A percentile compares a stretch with the other conserved stretches of the same genome.
phyloP scores from a whole-genome alignment of 2,113 vertebrate genomes.

The Camarhynchus parvulus region DNA sequence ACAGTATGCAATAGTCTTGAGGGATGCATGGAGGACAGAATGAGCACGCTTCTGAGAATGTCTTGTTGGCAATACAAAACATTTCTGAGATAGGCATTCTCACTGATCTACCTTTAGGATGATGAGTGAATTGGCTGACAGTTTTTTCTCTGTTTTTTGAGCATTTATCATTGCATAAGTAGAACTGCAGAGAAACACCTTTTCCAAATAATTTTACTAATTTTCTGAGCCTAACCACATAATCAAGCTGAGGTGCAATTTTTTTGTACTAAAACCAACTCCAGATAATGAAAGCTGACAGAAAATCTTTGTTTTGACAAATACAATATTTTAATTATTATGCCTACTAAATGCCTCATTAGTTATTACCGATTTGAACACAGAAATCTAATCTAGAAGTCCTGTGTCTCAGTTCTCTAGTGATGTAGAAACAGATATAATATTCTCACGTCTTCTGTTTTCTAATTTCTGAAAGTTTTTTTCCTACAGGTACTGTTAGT shows the following conservation, averaged over 20 bases:
- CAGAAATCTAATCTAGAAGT: neutral
- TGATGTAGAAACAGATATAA: neutral
- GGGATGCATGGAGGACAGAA: neutral
- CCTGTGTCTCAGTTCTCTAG: neutral
- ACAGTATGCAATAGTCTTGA: neutral
- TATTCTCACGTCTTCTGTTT: neutral
- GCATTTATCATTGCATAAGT: neutral
- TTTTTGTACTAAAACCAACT: neutral
- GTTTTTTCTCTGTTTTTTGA: neutral
- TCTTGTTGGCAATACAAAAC: neutral
- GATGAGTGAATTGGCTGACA: neutral
- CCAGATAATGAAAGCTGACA: neutral
- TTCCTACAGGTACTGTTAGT: neutral
- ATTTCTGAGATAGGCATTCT: neutral
- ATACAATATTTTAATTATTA: neutral
- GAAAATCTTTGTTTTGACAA: neutral
- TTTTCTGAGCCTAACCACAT: accelerated
- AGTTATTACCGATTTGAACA: neutral
- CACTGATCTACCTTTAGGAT: neutral
- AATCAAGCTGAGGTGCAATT: neutral
- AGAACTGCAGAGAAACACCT: neutral
- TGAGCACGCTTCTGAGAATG: neutral
- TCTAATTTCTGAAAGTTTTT: neutral
- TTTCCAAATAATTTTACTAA: neutral
- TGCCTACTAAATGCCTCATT: neutral